These are phyloP conservation scores for Callimorpha dominula DNA, from an alignment of 2,888 invertebrate genomes.

Conservation along the genomic window DNA sequence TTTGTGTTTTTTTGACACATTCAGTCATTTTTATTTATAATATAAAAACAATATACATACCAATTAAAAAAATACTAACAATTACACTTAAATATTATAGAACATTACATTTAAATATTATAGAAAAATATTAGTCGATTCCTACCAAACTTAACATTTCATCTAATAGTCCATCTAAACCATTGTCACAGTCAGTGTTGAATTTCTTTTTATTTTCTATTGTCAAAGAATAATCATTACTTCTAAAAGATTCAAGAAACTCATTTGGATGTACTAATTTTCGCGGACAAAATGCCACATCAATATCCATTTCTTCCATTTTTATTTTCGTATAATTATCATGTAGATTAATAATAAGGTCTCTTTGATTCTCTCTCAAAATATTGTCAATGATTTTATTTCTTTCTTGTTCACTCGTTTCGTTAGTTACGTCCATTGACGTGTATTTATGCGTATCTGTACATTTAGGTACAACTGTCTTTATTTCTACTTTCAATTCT, in stretches of 20 bases:
- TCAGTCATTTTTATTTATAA: not conserved
- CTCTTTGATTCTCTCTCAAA: constrained; percentile 82
- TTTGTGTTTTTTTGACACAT: not conserved
- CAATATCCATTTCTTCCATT: constrained; percentile 32
- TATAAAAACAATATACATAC: not conserved
- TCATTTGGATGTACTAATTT: constrained; percentile 48
- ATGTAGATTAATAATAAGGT: constrained; percentile 85
- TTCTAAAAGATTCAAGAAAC: constrained; percentile 60
- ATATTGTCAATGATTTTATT: constrained; percentile 85
- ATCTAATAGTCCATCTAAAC: constrained; percentile 64
- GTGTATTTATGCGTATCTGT: constrained; percentile 25
- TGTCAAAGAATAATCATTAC: constrained; percentile 82
- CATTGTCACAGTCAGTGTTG: constrained; percentile 82
- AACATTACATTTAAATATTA: not conserved
- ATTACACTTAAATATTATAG: too few species aligned
- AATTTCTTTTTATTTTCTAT: constrained; percentile 86
- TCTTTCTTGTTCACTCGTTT: constrained; percentile 16
- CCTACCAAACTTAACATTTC: constrained; percentile 44
- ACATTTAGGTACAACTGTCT: constrained; percentile 19
- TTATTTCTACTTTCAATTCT: constrained; percentile 20
- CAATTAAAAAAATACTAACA: not conserved
- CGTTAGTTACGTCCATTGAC: constrained; percentile 28
- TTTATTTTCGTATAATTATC: constrained; percentile 57
- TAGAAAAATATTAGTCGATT: not conserved
- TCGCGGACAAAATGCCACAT: constrained; percentile 19